Percentiles rank a stretch among this genome's conserved stretches.
Conservation (phyloP, 2,797 vertebrate species). For the Poeciliopsis gracilis region DNA sequence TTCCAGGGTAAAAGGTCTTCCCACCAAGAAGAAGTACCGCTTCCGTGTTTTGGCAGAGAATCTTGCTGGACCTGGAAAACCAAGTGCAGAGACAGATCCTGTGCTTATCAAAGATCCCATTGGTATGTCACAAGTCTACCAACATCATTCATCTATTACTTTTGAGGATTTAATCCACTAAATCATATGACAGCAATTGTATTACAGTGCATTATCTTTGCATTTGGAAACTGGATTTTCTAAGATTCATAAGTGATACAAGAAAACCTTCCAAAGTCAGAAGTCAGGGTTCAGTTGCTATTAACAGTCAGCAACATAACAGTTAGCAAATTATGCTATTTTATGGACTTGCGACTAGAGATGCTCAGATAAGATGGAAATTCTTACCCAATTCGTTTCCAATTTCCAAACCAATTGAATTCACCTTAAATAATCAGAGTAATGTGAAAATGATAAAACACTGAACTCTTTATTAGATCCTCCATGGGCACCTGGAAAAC, state of each 20-base stretch:
- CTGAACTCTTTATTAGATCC: constrained; percentile 83
- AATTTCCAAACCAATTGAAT: neutral
- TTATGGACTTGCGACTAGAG: neutral
- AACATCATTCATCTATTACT: neutral
- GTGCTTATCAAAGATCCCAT: constrained; percentile 97
- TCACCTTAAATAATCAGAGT: neutral
- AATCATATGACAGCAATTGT: neutral
- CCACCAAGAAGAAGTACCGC: constrained; percentile 94
- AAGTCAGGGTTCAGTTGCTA: neutral
- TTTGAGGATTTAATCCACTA: neutral
- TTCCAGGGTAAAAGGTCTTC: constrained; percentile 94
- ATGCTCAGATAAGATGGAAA: neutral
- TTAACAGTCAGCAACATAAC: neutral
- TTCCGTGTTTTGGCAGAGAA: constrained; percentile 98
- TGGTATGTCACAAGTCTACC: constrained; percentile 68
- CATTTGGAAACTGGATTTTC: neutral
- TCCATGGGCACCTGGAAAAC: constrained; percentile 98
- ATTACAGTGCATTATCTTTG: neutral
- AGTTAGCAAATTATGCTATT: neutral
- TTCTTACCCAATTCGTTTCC: neutral
- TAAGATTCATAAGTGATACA: neutral
- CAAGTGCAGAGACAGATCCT: constrained; percentile 90
- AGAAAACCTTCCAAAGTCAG: neutral
- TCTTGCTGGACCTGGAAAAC: constrained; percentile 94
- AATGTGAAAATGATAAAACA: neutral